A percentile compares a stretch with the other conserved stretches of the same genome.
Evolutionary conservation across 1,140 invertebrate species (phyloP).

Genomic region (Aphis craccivora): DNA sequence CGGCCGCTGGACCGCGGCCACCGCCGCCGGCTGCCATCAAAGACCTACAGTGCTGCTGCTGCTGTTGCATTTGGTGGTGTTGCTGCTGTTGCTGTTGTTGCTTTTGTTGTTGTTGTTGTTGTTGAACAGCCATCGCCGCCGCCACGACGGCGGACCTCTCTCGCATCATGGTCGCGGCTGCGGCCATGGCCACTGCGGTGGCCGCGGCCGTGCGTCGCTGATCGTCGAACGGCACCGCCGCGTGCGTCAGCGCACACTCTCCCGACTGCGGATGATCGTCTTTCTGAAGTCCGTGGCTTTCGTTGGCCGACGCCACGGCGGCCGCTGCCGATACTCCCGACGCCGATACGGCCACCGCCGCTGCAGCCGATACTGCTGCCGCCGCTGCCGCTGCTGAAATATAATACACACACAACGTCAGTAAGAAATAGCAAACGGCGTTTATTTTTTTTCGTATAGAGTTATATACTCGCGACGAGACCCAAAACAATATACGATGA

Average conservation of each 20-base stretch:
- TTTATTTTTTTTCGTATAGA: not conserved
- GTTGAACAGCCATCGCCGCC: not conserved
- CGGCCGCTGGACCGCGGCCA: not conserved
- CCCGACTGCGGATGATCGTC: not conserved
- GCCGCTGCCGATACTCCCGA: not conserved
- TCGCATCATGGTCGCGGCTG: conserved; percentile 24
- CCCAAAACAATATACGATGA: too few relatives aligned
- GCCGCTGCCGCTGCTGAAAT: not conserved
- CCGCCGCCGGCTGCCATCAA: not conserved
- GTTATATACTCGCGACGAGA: not conserved
- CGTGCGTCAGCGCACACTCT: not conserved
- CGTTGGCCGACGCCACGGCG: not conserved
- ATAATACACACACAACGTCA: not conserved
- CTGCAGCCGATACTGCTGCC: not conserved
- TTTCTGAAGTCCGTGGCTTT: not conserved
- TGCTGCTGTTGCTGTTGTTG: not conserved
- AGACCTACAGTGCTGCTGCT: not conserved
- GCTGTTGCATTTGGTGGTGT: not conserved
- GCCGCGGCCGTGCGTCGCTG: not conserved
- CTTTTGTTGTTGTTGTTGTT: not conserved
- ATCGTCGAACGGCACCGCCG: not conserved
- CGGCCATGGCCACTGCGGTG: conserved; percentile 40
- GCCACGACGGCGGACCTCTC: not conserved
- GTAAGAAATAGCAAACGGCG: not conserved
- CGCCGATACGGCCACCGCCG: not conserved